phyloP scores from a whole-genome alignment of 2,888 invertebrate genomes.

The Noctua janthe region DNA sequence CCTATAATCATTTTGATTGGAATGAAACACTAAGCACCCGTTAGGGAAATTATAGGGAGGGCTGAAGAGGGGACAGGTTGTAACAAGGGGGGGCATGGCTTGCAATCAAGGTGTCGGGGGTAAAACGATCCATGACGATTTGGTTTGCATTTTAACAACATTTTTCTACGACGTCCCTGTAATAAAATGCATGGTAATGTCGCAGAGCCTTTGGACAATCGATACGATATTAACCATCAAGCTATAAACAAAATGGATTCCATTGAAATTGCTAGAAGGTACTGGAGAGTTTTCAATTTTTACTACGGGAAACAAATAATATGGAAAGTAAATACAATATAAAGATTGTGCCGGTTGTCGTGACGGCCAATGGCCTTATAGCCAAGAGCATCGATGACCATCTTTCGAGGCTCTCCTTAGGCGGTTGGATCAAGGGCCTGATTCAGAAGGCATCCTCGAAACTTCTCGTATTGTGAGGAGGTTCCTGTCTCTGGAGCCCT shows the following conservation, averaged over 20 bases:
- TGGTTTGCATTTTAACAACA: slow-evolving; percentile 58
- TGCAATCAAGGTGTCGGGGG: slow-evolving; percentile 58
- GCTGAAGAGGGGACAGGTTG: slow-evolving; percentile 33
- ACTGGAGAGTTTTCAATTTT: not conserved
- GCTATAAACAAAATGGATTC: not conserved
- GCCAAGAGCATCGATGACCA: no score
- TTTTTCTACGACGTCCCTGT: slow-evolving; percentile 15
- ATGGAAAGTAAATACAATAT: no score
- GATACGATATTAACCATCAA: not conserved
- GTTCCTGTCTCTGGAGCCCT: no score
- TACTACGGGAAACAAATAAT: not conserved
- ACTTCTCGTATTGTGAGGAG: no score
- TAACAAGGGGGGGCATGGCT: slow-evolving; percentile 30
- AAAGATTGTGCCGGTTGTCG: no score
- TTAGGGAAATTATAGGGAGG: slow-evolving; percentile 63
- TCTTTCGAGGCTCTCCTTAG: no score
- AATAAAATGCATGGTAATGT: slow-evolving; percentile 25
- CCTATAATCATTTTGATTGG: slow-evolving; percentile 62
- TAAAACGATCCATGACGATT: slow-evolving; percentile 50
- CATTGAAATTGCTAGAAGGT: not conserved
- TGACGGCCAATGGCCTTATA: no score
- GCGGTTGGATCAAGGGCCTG: no score
- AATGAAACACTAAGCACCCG: slow-evolving; percentile 59
- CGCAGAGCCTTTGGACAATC: not conserved
- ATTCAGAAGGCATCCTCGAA: no score